Evolutionary conservation across 1,140 invertebrate genomes (phyloP).

Genomic region (Aphidius gifuensis): DNA sequence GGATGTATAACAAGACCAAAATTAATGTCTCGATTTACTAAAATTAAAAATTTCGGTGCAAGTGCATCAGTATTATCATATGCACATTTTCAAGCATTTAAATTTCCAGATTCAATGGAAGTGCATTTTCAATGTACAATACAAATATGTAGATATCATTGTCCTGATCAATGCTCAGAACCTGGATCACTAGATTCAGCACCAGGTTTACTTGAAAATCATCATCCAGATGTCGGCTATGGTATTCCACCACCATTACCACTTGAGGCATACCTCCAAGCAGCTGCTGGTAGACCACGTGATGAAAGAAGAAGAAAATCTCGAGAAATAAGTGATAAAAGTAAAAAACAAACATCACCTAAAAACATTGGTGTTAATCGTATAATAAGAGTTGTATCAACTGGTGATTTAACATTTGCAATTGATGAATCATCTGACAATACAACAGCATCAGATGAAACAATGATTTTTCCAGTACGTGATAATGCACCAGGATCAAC

Average conservation of each 20-base stretch:
- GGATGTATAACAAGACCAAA: constrained; percentile 90
- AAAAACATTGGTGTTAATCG: constrained; percentile 80
- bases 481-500: constrained; percentile 30
- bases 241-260: constrained; percentile 63
- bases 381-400: constrained; percentile 80
- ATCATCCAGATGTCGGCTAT: constrained; percentile 64
- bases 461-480: constrained; percentile 66
- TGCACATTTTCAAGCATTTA: constrained; percentile 92
- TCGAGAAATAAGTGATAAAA: constrained; percentile 49
- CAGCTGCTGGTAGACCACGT: constrained; percentile 63
- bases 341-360: constrained; percentile 55
- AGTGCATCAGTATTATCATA: constrained; percentile 88
- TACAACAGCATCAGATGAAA: constrained; percentile 56
- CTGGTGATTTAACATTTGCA: constrained; percentile 79
- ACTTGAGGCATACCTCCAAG: constrained; percentile 64
- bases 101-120: constrained; percentile 95
- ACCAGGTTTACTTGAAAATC: constrained; percentile 54
- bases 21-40: constrained; percentile 89
- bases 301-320: constrained; percentile 72
- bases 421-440: constrained; percentile 62
- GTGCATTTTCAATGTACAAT: constrained; percentile 96
- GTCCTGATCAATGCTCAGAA: constrained; percentile 84
- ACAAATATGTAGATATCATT: constrained; percentile 89
- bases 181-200: constrained; percentile 49
- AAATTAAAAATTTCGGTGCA: constrained; percentile 93